Base-by-base conservation (phyloP, 2,113 vertebrate species). In the Forbesichthys papilliferus region DNA sequence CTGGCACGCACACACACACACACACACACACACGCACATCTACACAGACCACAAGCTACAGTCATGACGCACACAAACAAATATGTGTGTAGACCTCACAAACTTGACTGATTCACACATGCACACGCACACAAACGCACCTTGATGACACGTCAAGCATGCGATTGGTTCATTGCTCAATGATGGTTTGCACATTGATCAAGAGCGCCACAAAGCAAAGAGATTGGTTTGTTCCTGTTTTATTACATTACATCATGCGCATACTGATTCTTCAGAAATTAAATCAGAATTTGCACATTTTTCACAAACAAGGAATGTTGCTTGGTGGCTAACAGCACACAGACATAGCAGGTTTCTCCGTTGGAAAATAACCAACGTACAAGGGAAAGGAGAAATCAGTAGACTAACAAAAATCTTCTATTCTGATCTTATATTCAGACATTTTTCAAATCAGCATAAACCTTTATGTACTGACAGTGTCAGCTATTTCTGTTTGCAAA, bases 11-110 rank as follows among this genome's bases (percentile, higher is more conserved):
- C 61, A 61, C 70, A 63, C 66, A n/a, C 64, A 54, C 55, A 52
- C 14, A 61, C 14, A 55, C 12, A 71, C 56, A 56, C 42, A 46
- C 34, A 42, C 34, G n/a, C 1, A 3, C 34, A 61, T 14, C 14
- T 12, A 47, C 60, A 47, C 14, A 16, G 27, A 27, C 27, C 36
- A 61, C 34, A 47, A 13, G 12, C 9, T 61, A 27, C 64, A 63
- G 61, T 20, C 54, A 64, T 34, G 66, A 69, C 71, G 66, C 80
- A 10, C 10, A 10, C 18, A 75, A 80, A 83, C 64, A 61, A 80
- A 52, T 48, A 75, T 67, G 36, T 42, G 7, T 42, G 36, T 61
- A 63, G 47, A 78, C 61, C 58, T 75, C 54, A 47, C 52, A 56
- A 61, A 68, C 56, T 63, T 11, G 67, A 63, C 13, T 42, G 36